Base-by-base conservation (phyloP, 2,888 invertebrate genomes). In the Anthoptus insignis region DNA sequence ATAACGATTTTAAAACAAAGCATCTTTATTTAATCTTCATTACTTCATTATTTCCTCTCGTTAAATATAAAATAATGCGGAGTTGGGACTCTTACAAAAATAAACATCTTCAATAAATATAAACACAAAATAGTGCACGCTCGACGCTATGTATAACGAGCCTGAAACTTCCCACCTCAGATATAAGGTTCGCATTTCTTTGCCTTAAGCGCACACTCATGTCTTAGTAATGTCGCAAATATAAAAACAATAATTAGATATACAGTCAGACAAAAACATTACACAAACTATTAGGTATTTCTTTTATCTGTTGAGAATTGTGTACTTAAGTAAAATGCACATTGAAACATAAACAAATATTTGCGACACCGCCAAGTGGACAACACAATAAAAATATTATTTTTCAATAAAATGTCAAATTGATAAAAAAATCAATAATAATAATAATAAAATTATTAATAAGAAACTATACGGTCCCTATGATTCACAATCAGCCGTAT, bases 41-140 rank as follows among this genome's bases (percentile, higher is more conserved):
- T 76, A 76, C 74, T 81, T 81, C 78, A 82, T 86, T 84, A 88
- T 57, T 56, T 64, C 86, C 78, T 82, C 77, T 76, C 82, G 76
- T 83, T 80, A 81, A 80, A 84, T 84, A 87, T 80, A 80, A 81
- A 82, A 81, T 79, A 79, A 86, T 84, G 82, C 78, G 82, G 80
- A 81, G 81, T 76, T 74, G 78, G 86, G 82, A 82, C 82, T 78
- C 82, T 80, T 88, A 89, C 75, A 91, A 90, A 90, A 91, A 91
- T 92, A 91, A 92, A 91, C 88, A 88, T 90, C 88, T 90, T 86
- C 78, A 89, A 90, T 91, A 89, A 90, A 89, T 88, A 89, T 81
- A 82, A 77, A 80, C 75, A 73, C 66, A 71, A 69, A 64, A 64
- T 32, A 19, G 45, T 57, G 58, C 14, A 11, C 64, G 58, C 32